These are phyloP conservation scores for Patella caerulea DNA, from an alignment of 2,888 invertebrate species.

Conservation along the genomic window DNA sequence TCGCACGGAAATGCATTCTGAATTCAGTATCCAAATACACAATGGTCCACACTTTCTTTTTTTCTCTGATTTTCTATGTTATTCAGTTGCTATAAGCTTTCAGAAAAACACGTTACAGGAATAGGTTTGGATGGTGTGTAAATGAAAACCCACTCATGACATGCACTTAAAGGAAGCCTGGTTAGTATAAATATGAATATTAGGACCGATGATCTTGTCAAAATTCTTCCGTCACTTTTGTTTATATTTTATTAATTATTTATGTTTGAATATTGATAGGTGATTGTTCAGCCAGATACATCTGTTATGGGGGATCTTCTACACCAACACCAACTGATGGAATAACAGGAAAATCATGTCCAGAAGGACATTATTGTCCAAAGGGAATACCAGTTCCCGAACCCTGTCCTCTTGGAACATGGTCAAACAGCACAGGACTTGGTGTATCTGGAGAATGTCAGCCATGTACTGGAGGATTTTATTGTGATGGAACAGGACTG, in stretches of 20 bases:
- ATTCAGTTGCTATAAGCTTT: neutral
- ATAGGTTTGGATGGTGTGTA: too few species aligned
- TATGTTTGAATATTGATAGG: slow-evolving; percentile 38
- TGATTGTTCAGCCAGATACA: slow-evolving; percentile 56
- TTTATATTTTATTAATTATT: neutral
- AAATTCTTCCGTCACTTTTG: neutral
- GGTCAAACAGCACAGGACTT: slow-evolving; percentile 62
- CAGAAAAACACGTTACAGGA: too few species aligned
- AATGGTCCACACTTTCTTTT: neutral
- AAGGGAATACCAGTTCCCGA: slow-evolving; percentile 53
- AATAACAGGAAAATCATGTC: slow-evolving; percentile 60
- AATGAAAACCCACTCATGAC: too few species aligned
- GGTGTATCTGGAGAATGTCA: slow-evolving; percentile 44
- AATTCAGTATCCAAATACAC: too few species aligned
- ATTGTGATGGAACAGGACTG: slow-evolving; percentile 63
- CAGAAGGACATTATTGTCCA: slow-evolving; percentile 62
- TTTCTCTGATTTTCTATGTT: neutral
- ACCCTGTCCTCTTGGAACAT: slow-evolving; percentile 57
- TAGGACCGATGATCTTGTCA: too few species aligned
- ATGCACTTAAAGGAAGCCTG: neutral
- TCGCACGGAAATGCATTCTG: too few species aligned
- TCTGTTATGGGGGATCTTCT: slow-evolving; percentile 63
- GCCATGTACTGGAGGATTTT: slow-evolving; percentile 51
- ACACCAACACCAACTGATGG: slow-evolving; percentile 63
- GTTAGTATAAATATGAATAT: neutral